These are phyloP conservation scores for Eupeodes corollae DNA, from an alignment of 1,140 invertebrate species.

Conservation along the genomic window DNA sequence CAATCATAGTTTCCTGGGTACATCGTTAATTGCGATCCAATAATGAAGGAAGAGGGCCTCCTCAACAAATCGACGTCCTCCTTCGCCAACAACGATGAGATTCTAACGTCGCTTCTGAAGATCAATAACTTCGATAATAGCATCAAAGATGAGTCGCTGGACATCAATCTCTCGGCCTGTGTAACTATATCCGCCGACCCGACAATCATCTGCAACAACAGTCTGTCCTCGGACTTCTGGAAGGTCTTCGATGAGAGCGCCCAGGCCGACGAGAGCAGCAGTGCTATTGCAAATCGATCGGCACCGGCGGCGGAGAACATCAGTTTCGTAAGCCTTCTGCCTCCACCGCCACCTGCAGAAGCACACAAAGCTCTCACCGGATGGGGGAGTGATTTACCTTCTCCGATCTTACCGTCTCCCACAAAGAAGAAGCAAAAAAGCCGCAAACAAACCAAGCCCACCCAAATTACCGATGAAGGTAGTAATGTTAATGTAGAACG, in stretches of 20 bases:
- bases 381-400: conserved; percentile 16
- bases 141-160: conserved; percentile 34
- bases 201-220: conserved; percentile 25
- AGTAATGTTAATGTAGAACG: not conserved
- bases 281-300: conserved; percentile 16
- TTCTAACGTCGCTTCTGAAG: conserved; percentile 27
- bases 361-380: conserved; percentile 19
- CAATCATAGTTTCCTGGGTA: too few species aligned
- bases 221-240: conserved; percentile 34
- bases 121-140: conserved; percentile 34
- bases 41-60: too few species aligned
- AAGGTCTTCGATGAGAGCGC: conserved; percentile 31
- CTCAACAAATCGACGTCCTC: too few species aligned
- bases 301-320: conserved; percentile 6
- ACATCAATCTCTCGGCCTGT: conserved; percentile 34
- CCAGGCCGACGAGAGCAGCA: conserved; percentile 15
- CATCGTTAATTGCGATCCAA: too few species aligned
- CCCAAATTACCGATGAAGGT: conserved; percentile 11
- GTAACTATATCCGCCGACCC: conserved; percentile 26
- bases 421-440: conserved; percentile 5
- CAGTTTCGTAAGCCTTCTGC: not conserved
- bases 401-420: conserved; percentile 9
- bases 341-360: conserved; percentile 5
- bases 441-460: conserved; percentile 18
- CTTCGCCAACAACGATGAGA: conserved; percentile 21